phyloP scores from a whole-genome alignment of 1,140 invertebrate genomes.

The Papilio aristodemus region DNA sequence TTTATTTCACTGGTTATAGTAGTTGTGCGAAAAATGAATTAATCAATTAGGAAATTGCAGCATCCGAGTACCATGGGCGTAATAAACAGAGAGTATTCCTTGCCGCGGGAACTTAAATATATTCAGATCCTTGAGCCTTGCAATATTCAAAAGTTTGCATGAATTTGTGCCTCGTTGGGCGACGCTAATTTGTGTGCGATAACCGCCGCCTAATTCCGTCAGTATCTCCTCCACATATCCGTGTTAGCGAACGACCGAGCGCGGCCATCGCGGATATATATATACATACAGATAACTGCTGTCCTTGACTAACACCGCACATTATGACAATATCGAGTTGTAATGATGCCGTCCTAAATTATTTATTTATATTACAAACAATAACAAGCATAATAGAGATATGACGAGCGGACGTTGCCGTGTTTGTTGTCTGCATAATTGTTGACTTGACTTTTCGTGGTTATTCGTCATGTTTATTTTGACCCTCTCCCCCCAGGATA shows the following conservation, averaged over 20 bases:
- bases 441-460: too few relatives aligned
- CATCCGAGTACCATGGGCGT: too few relatives aligned
- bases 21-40: too few relatives aligned
- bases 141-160: neutral
- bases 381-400: too few relatives aligned
- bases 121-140: neutral
- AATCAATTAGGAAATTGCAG: too few relatives aligned
- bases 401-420: neutral
- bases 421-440: too few relatives aligned
- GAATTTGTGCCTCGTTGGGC: neutral
- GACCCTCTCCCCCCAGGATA: too few relatives aligned
- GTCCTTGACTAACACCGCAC: neutral
- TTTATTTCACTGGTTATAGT: too few relatives aligned
- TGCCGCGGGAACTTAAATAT: neutral
- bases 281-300: neutral
- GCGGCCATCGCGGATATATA: neutral
- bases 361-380: neutral
- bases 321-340: neutral
- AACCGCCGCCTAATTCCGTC: neutral
- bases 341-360: neutral
- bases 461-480: too few relatives aligned
- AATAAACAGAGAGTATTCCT: too few relatives aligned
- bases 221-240: conserved; percentile 4
- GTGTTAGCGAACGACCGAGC: neutral
- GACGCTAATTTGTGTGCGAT: neutral